A percentile compares a stretch with the other conserved stretches of the same genome.
phyloP scores from a whole-genome alignment of 2,113 vertebrate species.

The Varanus salvator region DNA sequence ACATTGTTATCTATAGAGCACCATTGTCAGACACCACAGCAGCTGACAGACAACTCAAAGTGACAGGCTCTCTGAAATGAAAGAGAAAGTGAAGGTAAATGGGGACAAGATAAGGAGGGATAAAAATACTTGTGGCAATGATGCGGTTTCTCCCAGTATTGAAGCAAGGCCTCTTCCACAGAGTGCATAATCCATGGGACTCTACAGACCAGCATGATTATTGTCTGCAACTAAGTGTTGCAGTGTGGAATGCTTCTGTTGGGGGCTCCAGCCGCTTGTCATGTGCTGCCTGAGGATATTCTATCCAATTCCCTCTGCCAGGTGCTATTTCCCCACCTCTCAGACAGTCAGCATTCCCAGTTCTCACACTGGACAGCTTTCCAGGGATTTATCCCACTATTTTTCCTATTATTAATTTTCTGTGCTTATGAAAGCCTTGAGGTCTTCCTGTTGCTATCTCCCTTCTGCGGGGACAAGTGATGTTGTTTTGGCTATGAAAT shows the following conservation, averaged over 20 bases:
- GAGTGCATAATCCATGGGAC: neutral
- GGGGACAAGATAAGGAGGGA: neutral
- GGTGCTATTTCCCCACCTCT: neutral
- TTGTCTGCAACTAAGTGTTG: neutral
- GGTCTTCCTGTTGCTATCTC: neutral
- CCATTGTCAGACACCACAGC: conserved; percentile 2
- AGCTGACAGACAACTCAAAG: conserved; percentile 15
- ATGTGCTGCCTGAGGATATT: neutral
- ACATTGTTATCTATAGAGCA: conserved; percentile 8
- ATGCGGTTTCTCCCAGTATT: neutral
- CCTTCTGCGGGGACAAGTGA: neutral
- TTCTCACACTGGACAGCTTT: neutral
- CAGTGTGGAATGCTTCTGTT: neutral
- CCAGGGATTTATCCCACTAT: neutral
- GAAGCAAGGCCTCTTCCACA: neutral
- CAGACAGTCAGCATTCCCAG: neutral
- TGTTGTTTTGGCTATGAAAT: too few relatives aligned
- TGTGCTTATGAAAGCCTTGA: neutral
- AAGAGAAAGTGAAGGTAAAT: neutral
- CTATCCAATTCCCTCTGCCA: neutral
- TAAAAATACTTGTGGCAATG: neutral
- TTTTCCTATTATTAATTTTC: neutral
- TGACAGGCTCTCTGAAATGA: conserved; percentile 5
- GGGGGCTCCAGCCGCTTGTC: too few relatives aligned
- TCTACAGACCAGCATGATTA: neutral